Base-by-base conservation (phyloP, 2,888 invertebrate genomes). In the Temnothorax ravouxi region DNA sequence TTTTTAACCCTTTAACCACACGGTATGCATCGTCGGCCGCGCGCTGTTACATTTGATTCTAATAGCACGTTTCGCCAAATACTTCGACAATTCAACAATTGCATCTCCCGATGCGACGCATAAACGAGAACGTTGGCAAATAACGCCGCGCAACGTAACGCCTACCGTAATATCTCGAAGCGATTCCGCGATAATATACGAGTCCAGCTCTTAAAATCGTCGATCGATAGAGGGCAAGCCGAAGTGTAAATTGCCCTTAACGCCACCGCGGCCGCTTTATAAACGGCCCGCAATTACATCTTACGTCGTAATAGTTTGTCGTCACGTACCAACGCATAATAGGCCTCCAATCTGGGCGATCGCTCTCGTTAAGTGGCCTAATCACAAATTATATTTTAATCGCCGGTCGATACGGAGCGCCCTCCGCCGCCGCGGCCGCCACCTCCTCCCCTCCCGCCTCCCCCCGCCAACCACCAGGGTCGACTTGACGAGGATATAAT, bases 371-470 rank as follows among this genome's bases (percentile, higher is more conserved):
- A 92, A 89, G 89, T 87, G 87, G 86, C 85, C 90, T 92, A 92
- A 92, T 92, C 92, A 89, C 90, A 91, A 93, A 92, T 92, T 93
- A 92, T 92, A 92, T 92, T 92, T 93, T 92, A 93, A 93, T 92
- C 92, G 91, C 88, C 84, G 85, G 67, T 84, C 91, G 90, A 91
- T 92, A 90, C 79, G 88, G 87, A 86, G 79, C 82, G 13, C 79
- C n/a, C 62, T 34, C 13, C 64, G 52, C 34, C 29, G 3, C n/a
- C 29, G 13, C n/a, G 50, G 6, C 18, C 66, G 15, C 34, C 25
- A 6, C 34, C 38, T 29, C 29, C 29, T 0, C 29, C 29, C 29
- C 29, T 29, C 29, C 29, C 29, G 29, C 29, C 29, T 3, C 29
- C 29, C 29, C 29, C 29, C 29, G 29, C 29, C 34, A 79, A 54